Conservation (phyloP, 2,888 invertebrate genomes). For the Drosophila phalerata region DNA sequence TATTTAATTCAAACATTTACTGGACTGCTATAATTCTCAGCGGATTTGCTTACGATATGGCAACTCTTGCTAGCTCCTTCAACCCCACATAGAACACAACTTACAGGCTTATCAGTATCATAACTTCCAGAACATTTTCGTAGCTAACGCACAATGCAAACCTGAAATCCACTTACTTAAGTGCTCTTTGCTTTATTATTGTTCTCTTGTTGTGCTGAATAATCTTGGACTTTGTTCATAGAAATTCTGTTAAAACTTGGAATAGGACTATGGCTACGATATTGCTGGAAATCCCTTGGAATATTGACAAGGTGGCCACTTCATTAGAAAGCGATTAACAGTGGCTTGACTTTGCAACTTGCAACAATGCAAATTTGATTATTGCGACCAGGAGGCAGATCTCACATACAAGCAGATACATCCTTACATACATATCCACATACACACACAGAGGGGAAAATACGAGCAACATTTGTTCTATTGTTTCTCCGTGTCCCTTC, state of each 20-base stretch:
- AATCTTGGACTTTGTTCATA: neutral
- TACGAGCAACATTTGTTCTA: conserved; percentile 46
- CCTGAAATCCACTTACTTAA: conserved; percentile 15
- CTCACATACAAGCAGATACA: conserved; percentile 3
- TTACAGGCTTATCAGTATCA: neutral
- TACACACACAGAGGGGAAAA: conserved; percentile 9
- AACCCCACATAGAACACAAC: neutral
- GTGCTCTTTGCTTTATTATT: neutral
- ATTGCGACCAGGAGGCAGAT: conserved; percentile 46
- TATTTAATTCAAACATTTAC: too few relatives aligned
- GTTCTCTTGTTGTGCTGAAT: conserved; percentile 1
- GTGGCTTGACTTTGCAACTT: conserved; percentile 15
- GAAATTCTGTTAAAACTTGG: neutral
- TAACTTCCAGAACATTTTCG: conserved; percentile 1
- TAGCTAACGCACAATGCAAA: neutral
- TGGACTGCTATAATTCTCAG: neutral
- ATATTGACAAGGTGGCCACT: conserved; percentile 34
- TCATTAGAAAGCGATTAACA: conserved; percentile 58
- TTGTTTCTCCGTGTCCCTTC: conserved; percentile 35
- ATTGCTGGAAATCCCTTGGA: conserved; percentile 21
- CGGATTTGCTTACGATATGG: neutral
- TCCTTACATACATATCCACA: conserved; percentile 1
- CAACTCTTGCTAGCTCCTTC: neutral
- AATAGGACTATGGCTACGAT: neutral
- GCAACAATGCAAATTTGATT: conserved; percentile 70